Percentiles rank a stretch among this genome's conserved stretches.
phyloP scores from a whole-genome alignment of 2,888 invertebrate species.

The Villa cingulata region DNA sequence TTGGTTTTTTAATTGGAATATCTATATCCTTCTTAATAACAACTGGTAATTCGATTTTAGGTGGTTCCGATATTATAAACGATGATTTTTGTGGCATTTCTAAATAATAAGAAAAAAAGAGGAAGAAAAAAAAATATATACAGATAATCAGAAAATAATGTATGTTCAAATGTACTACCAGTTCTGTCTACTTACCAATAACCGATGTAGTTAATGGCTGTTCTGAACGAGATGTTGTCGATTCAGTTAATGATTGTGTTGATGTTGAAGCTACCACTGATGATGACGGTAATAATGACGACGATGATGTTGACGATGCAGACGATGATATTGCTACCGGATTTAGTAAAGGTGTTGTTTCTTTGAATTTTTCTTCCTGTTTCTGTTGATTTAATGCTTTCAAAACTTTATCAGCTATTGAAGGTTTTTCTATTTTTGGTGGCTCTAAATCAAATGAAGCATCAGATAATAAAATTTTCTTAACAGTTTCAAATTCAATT shows the following conservation, averaged over 20 bases:
- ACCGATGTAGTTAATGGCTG: neutral
- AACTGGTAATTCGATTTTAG: constrained; percentile 22
- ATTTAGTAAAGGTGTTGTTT: constrained; percentile 21
- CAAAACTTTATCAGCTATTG: constrained; percentile 48
- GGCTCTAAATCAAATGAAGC: constrained; percentile 29
- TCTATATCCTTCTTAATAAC: constrained; percentile 19
- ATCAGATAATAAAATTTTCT: constrained; percentile 29
- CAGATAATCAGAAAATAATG: no score
- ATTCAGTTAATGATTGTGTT: constrained; percentile 24
- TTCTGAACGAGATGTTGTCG: constrained; percentile 20
- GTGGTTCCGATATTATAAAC: constrained; percentile 20
- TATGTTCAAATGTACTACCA: no score
- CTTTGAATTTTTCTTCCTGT: constrained; percentile 34
- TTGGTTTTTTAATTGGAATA: constrained; percentile 19
- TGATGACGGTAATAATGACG: constrained; percentile 13
- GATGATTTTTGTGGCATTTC: neutral
- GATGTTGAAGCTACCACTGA: constrained; percentile 16
- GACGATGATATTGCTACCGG: constrained; percentile 21
- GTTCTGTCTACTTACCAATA: no score
- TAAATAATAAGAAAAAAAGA: neutral
- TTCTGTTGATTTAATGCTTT: constrained; percentile 45
- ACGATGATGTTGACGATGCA: constrained; percentile 24
- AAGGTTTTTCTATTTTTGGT: constrained; percentile 34
- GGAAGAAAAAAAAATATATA: no score
- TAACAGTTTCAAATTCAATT: constrained; percentile 32